Evolutionary conservation across 2,797 vertebrate genomes (phyloP).

Genomic region (Pseudochirops cupreus): DNA sequence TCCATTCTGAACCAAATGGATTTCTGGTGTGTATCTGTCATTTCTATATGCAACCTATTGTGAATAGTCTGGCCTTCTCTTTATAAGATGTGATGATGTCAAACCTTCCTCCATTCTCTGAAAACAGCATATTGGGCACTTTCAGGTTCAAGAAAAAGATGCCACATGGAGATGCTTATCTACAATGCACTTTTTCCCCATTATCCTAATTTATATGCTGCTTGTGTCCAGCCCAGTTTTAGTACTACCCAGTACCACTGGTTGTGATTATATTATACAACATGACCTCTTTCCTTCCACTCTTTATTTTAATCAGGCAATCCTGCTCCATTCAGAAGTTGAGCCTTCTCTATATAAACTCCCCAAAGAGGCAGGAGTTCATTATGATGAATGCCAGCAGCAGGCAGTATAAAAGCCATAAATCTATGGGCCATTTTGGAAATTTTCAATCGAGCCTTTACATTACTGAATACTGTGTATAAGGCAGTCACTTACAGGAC

Average conservation of each 20-base stretch:
- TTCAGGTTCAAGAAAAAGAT: background rate
- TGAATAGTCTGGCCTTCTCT: background rate
- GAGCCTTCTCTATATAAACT: background rate
- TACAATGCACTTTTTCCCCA: background rate
- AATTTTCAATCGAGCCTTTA: background rate
- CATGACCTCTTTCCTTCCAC: background rate
- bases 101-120: background rate
- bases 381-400: background rate
- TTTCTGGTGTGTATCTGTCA: slow-evolving; percentile 9
- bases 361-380: background rate
- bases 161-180: background rate
- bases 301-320: background rate
- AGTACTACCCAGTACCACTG: background rate
- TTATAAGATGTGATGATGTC: background rate
- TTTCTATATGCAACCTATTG: background rate
- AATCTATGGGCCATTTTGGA: background rate
- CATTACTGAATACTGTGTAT: background rate
- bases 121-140: background rate
- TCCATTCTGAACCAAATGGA: slow-evolving; percentile 33
- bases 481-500: background rate
- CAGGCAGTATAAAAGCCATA: background rate
- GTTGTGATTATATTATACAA: background rate
- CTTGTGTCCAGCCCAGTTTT: background rate
- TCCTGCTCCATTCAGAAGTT: background rate
- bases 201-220: background rate